phyloP scores from a whole-genome alignment of 2,113 vertebrate species.

The Brachypteracias leptosomus region DNA sequence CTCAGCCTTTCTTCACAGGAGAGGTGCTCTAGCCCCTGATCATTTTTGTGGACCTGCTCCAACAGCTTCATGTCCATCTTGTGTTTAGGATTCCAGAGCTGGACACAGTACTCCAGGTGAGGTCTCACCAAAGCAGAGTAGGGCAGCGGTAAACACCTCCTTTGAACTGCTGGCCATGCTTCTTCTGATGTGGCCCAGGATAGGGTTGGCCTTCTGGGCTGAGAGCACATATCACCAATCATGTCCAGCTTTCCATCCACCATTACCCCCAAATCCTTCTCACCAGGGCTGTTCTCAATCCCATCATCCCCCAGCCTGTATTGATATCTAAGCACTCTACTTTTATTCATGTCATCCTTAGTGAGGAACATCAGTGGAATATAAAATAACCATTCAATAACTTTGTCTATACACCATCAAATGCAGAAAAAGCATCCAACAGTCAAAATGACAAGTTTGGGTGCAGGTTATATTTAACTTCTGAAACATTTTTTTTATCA shows the following conservation, averaged over 20 bases:
- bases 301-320: neutral
- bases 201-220: neutral
- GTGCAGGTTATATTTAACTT: neutral
- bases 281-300: neutral
- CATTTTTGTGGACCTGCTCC: neutral
- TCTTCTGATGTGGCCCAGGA: neutral
- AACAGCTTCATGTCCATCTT: neutral
- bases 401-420: neutral
- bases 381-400: neutral
- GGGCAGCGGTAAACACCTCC: neutral
- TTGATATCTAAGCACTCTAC: neutral
- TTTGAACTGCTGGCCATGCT: neutral
- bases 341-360: neutral
- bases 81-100: neutral
- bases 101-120: neutral
- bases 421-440: neutral
- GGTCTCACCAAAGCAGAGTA: neutral
- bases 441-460: neutral
- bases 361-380: neutral
- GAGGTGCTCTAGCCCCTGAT: neutral
- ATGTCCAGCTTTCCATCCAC: neutral
- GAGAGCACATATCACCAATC: fast-evolving
- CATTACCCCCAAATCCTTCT: neutral
- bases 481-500: neutral
- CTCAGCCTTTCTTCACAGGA: no score